Evolutionary conservation across 2,888 invertebrate species (phyloP), one percentile per base, ranked within the genome.

Genomic region (Campoplex capitator): DNA sequence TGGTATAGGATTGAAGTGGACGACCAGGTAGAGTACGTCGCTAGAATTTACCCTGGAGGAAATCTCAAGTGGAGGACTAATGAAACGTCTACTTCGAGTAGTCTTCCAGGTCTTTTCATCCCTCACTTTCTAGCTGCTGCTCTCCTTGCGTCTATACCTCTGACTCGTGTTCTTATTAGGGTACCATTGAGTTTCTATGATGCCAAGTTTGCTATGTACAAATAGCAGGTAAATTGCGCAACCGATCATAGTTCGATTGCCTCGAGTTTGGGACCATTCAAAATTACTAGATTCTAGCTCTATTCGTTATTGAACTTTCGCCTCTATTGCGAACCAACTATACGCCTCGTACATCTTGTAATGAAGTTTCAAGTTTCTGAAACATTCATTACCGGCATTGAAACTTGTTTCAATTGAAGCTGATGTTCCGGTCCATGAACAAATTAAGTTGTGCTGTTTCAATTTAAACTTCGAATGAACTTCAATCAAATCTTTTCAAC

Each of bases 41-140:
- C 45, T 80, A 45, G 77, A 85, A 82, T 85, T 82, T 82, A 73
- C 73, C 54, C 45, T 16, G 35, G 32, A 56, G 67, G 81, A 82
- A 82, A 73, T 62, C 77, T 85, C 81, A 82, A 85, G 77, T 48
- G 77, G 71, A 56, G 81, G 67, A 73, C 77, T 81, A 85, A 85
- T 85, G 85, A 85, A 85, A 82, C 85, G 56, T 81, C 81, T 67
- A 77, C 73, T 78, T 82, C 65, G 74, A 75, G 74, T 77, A 67
- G 67, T 80, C 32, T 56, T 78, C 28, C 4, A 67, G 32, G 13
- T 28, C 2, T 38, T 56, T 42, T n/a, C 23, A 38, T 74, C 7
- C 11, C 13, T 7, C 54, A 73, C 23, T 65, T 70, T 75, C 79
- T 9, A 48, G 58, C 62, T 77, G 38, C 54, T 35, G 16, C 9